Percentiles rank a stretch among this genome's conserved stretches.
Evolutionary conservation across 2,797 vertebrate species (phyloP).

Genomic region (Gymnoscopelus braueri): DNA sequence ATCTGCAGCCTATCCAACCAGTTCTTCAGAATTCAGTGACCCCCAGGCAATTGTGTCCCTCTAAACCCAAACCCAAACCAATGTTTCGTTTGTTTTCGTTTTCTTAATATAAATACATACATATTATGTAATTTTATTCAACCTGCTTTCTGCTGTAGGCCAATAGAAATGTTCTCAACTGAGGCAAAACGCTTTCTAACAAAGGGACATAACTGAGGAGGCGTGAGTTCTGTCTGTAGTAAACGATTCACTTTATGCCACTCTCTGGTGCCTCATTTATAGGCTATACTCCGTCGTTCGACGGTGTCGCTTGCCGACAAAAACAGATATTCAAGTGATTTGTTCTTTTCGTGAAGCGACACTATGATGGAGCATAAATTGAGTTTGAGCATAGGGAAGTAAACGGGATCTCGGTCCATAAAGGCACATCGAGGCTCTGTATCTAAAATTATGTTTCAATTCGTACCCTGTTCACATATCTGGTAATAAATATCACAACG

Average conservation of each 20-base stretch:
- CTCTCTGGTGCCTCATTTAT: background rate
- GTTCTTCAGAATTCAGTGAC: too few relatives aligned
- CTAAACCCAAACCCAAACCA: background rate
- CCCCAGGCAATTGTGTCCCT: background rate
- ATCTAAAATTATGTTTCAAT: background rate
- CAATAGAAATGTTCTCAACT: slow-evolving; percentile 12
- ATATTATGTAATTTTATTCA: slow-evolving; percentile 1
- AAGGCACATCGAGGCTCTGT: slow-evolving; percentile 19
- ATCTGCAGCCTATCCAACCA: too few relatives aligned
- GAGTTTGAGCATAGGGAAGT: background rate
- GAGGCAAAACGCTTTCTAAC: slow-evolving; percentile 36
- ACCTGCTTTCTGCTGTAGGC: slow-evolving; percentile 37
- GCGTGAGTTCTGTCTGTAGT: slow-evolving; percentile 17
- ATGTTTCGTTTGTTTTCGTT: background rate
- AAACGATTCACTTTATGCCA: background rate
- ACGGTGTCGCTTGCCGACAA: too few relatives aligned
- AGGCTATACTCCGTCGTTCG: too few relatives aligned
- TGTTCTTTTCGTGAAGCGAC: too few relatives aligned
- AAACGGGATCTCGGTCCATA: background rate
- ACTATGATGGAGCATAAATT: too few relatives aligned
- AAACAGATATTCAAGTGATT: too few relatives aligned
- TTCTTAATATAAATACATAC: background rate
- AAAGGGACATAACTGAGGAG: slow-evolving; percentile 51
- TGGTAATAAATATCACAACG: too few relatives aligned
- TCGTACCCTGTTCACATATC: too few relatives aligned